Evolutionary conservation across 2,113 vertebrate species (phyloP).

Genomic region (Ceyx melanurus): DNA sequence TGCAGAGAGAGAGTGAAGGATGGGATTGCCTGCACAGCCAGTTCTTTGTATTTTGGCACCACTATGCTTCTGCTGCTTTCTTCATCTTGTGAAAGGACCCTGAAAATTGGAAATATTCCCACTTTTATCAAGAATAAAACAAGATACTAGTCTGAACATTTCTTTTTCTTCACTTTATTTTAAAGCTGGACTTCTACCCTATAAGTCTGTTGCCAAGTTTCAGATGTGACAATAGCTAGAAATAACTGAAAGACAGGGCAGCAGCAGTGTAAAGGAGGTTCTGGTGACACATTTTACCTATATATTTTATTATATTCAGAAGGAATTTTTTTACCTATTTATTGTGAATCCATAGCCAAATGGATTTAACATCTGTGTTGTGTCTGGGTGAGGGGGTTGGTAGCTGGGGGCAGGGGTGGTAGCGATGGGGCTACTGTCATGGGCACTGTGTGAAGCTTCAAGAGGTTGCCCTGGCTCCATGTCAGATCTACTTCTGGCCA

Average conservation of each 20-base stretch:
- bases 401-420: background rate
- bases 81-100: constrained; percentile 41
- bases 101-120: constrained; percentile 34
- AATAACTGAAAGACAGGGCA: background rate
- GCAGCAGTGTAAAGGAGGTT: background rate
- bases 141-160: background rate
- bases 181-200: background rate
- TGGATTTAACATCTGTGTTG: background rate
- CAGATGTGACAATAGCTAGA: background rate
- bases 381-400: background rate
- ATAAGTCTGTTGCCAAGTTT: background rate
- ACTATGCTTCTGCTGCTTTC: background rate
- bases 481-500: too few relatives aligned
- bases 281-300: background rate
- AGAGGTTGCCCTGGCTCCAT: background rate
- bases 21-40: constrained; percentile 18
- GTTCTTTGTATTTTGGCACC: constrained; percentile 50
- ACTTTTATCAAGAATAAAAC: constrained; percentile 4
- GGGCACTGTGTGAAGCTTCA: background rate
- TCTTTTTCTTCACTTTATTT: constrained; percentile 1
- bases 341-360: background rate
- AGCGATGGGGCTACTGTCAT: background rate
- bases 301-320: background rate
- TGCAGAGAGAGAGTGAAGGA: constrained; percentile 5
- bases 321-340: background rate